Base-by-base conservation (phyloP, 2,888 invertebrate species). In the Phortica okadai region DNA sequence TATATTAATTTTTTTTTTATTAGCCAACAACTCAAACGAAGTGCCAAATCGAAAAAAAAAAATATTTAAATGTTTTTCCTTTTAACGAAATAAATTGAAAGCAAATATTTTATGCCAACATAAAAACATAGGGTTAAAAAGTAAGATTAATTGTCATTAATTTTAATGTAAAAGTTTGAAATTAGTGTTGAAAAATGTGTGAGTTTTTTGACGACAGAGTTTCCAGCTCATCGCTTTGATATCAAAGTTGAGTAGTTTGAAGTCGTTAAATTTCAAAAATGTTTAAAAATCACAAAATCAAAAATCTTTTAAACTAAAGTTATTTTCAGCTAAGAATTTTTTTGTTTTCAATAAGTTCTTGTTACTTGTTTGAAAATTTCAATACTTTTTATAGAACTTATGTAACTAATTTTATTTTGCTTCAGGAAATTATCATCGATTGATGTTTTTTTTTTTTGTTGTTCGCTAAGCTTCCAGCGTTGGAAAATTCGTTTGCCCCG, bases 401-500 rank as follows among this genome's bases (percentile, higher is more conserved):
- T 67, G 4, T 33, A 33, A 33, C 33, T 33, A 33, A 45, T 77
- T 67, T 50, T 69, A 6, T 76, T 76, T 44, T 42, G 44, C 25
- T 69, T 64, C 73, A 59, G 62, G 64, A 45, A 62, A 42, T 14
- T 82, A 67, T 41, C n/a, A 76, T 75, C 77, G 73, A 73, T 72
- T 72, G 25, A 25, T 76, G 77, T 84, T 78, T 76, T n/a, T 78
- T 76, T n/a, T 73, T 73, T 21, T 78, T 70, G 77, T 62, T 62
- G 62, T 62, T 10, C 8, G 25, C 10, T 42, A 66, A 66, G 66
- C 14, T 62, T 62, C 33, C 66, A 66, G 41, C 42, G 42, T 21
- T 83, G 85, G 82, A 81, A 81, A 79, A 82, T 82, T 86, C 79
- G 80, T 79, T 76, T 80, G 83, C 33, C 33, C 2, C 33, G 33